These are phyloP conservation scores for Drosophila parthenogenetica DNA, from an alignment of 2,888 invertebrate species.

Conservation along the genomic window DNA sequence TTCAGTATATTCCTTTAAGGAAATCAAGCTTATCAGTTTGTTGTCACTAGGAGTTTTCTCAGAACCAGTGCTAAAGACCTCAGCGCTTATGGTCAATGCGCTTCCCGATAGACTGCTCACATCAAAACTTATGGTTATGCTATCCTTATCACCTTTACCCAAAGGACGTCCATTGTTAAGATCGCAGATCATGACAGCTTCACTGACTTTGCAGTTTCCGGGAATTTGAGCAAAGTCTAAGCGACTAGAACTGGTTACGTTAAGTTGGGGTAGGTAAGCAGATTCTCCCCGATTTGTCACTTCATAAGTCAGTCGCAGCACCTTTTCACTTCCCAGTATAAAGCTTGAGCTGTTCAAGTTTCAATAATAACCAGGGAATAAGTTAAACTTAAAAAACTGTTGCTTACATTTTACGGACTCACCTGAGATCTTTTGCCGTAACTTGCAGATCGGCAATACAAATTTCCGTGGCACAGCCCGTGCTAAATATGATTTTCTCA, in stretches of 20 bases:
- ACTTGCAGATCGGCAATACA: constrained; percentile 84
- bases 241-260: constrained; percentile 85
- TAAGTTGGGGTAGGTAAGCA: constrained; percentile 86
- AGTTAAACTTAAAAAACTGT: not conserved
- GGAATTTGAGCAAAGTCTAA: constrained; percentile 83
- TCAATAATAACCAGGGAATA: not conserved
- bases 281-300: constrained; percentile 85
- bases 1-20: constrained; percentile 83
- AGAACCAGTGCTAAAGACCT: constrained; percentile 84
- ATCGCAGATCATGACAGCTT: constrained; percentile 81
- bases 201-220: constrained; percentile 78
- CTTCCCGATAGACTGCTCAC: constrained; percentile 80
- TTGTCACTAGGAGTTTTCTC: constrained; percentile 82
- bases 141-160: constrained; percentile 72
- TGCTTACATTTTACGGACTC: constrained; percentile 13
- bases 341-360: constrained; percentile 73
- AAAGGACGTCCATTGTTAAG: constrained; percentile 81
- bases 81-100: constrained; percentile 78
- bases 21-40: constrained; percentile 70
- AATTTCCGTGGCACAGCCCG: constrained; percentile 83
- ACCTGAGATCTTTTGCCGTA: constrained; percentile 76
- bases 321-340: constrained; percentile 82
- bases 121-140: constrained; percentile 82
- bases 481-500: constrained; percentile 84
- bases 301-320: constrained; percentile 81